Base-by-base conservation (phyloP, 2,888 invertebrate genomes). In the Drosophila fungiperda region DNA sequence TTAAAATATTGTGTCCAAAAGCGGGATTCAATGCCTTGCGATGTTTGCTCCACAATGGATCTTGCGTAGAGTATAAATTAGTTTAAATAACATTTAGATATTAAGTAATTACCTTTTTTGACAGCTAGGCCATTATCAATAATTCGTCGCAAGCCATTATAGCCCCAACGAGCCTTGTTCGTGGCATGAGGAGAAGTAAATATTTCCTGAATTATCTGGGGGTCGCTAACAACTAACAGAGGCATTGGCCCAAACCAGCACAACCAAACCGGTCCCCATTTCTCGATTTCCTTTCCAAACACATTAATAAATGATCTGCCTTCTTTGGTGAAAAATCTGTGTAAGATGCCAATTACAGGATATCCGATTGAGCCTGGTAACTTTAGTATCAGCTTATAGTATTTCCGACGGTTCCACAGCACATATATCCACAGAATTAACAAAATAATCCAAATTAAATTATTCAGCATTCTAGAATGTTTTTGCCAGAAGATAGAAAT, bases 211-310 rank as follows among this genome's bases (percentile, higher is more conserved):
- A 76, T 62, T 26, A 85, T 59, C 40, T 81, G 82, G 6, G 90
- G 91, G 12, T 91, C 91, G 29, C 71, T 74, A 7, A 86, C 73
- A 7, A 90, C 72, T n/a, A 90, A 52, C 58, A 89, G 73, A 4
- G 90, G 90, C 52, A 80, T 75, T 0, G 90, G 90, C 23, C 90
- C 90, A 26, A 91, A 68, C 90, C 90, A 91, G 0, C 82, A 78
- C 7, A 83, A 71, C 36, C 84, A 70, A 15, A 76, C 35, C 4
- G 83, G 49, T 7, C 90, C 90, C 61, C 80, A 80, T 57, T 71
- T 77, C 35, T 73, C 32, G 3, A 62, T 66, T 57, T 76, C 63
- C 3, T 12, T 15, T 6, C 33, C 23, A 55, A 35, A 12, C 9
- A 36, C 8, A 11, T 36, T 7, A 7, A 35, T 12, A 7, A 26